Percentiles rank a stretch among this genome's conserved stretches.
phyloP scores from a whole-genome alignment of 37 sponge, comb jelly and placozoan genomes.

The Aplysina aerophoba region DNA sequence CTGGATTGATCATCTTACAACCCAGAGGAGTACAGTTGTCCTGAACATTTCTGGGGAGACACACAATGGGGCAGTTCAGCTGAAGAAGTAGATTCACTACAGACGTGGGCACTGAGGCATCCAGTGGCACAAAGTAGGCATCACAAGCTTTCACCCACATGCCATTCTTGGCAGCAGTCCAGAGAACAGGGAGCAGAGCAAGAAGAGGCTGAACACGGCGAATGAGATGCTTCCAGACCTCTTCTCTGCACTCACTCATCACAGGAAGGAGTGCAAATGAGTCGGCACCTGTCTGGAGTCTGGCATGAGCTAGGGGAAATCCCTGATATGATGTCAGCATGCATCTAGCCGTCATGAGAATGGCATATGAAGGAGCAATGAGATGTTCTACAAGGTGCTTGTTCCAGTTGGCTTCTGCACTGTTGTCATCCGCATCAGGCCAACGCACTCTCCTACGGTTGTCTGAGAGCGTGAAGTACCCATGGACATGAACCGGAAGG shows the following conservation, averaged over 20 bases:
- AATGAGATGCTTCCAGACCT: conserved; percentile 53
- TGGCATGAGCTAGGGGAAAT: background rate
- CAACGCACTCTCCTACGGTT: conserved; percentile 80
- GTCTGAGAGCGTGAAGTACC: conserved; percentile 78
- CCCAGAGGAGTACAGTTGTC: background rate
- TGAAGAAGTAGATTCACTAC: conserved; percentile 28
- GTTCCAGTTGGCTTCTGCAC: conserved; percentile 80
- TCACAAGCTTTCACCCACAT: conserved; percentile 41
- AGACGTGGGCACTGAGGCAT: background rate
- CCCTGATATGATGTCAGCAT: conserved; percentile 25
- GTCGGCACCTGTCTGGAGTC: background rate
- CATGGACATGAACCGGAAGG: conserved; percentile 82
- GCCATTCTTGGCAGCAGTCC: conserved; percentile 68
- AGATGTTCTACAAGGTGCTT: conserved; percentile 42
- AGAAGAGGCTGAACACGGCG: conserved; percentile 3
- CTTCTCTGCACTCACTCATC: conserved; percentile 13
- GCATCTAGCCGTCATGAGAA: conserved; percentile 47
- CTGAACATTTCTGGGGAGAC: conserved; percentile 38
- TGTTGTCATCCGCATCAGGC: conserved; percentile 73
- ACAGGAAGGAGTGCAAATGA: conserved; percentile 66
- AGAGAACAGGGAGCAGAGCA: conserved; percentile 30
- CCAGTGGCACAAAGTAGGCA: conserved; percentile 46
- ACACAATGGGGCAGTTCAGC: conserved; percentile 26
- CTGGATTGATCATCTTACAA: conserved; percentile 28
- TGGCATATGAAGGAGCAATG: conserved; percentile 55